Base-by-base conservation (phyloP, 2,797 vertebrate species). In the Diplodus sargus region DNA sequence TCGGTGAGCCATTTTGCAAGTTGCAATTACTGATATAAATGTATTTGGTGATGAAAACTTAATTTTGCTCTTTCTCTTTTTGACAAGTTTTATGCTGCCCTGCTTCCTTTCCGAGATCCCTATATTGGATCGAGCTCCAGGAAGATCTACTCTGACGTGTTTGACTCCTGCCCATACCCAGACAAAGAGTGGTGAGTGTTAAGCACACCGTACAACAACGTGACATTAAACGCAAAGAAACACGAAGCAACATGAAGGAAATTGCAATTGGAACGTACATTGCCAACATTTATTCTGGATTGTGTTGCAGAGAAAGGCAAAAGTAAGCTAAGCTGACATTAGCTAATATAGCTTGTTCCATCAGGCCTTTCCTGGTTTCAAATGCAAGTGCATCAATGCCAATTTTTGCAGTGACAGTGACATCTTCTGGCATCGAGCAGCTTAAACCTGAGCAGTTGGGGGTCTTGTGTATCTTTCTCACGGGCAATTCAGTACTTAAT, bases 141-240 rank as follows among this genome's bases (percentile, higher is more conserved):
- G 5, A 61, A 66, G 30, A 76, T 92, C 76, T 93, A 93, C 83
- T 63, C 63, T 1, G 74, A 89, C 10, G 93, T 96, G 82, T 95
- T 93, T 22, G 92, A 94, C 23, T 87, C 93, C 57, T 82, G 96
- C 74, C 80, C 89, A 0, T 95, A 95, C 67, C 75, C 80, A 2
- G 95, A 96, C 74, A 96, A 96, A 79, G 90, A 95, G 79, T 95
- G 95, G 95, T 96, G 84, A 93, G 94, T 74, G 23, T 60, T 39
- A 34, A 34, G 34, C 34, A 8, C 34, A 34, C 34, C 34, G 34
- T 34, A 9, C 10, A 39, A 39, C 39, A 11, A 11, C 10, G 3
- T 39, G 8, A 39, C 9, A 11, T 39, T 39, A 39, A 39, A 39
- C 39, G 2, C 11, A 39, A 39, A 11, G 39, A 39, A 39, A 11